Evolutionary conservation across 2,888 invertebrate genomes (phyloP).

Genomic region (Branchellion lobata): DNA sequence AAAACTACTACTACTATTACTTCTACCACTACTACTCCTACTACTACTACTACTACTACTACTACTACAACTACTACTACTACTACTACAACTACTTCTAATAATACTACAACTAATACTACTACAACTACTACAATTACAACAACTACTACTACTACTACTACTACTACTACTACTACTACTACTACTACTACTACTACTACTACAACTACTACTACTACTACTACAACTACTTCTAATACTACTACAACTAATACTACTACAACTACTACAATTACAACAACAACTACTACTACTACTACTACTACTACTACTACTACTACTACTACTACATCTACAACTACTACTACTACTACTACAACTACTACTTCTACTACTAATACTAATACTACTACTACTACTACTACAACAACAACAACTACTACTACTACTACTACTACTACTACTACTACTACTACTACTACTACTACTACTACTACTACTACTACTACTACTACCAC

Average conservation of each 20-base stretch:
- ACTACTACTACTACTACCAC: not conserved
- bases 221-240: not conserved
- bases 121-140: constrained; percentile 16
- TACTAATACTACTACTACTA: not conserved
- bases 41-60: not conserved
- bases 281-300: not conserved
- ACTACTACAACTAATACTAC: not conserved
- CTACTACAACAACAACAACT: not conserved
- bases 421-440: not conserved
- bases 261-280: not conserved
- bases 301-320: not conserved
- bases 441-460: not conserved
- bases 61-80: constrained; percentile 18
- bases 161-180: constrained; percentile 13
- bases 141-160: constrained; percentile 4
- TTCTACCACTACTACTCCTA: constrained; percentile 12
- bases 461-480: not conserved
- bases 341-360: not conserved
- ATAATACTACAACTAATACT: constrained; percentile 3
- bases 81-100: constrained; percentile 3
- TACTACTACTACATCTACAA: not conserved
- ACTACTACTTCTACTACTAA: not conserved
- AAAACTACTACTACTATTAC: not conserved
- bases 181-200: constrained; percentile 11
- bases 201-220: not conserved